These are phyloP conservation scores for Cephus cinctus DNA, from an alignment of 1,140 invertebrate species.

Conservation along the genomic window DNA sequence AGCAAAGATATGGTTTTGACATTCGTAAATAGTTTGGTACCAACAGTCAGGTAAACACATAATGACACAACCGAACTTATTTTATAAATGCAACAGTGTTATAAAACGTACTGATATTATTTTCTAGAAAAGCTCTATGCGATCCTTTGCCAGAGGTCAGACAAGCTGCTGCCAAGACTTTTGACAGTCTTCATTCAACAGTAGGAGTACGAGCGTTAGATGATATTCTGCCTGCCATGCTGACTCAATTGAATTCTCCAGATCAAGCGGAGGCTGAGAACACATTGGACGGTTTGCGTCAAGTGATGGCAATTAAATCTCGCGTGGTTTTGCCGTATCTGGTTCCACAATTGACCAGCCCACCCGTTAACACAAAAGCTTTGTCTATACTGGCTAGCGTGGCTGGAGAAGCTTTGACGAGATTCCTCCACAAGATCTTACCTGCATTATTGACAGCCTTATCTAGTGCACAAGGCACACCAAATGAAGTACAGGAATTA, in stretches of 20 bases:
- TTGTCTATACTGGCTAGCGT: conserved; percentile 89
- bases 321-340: conserved; percentile 93
- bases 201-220: conserved; percentile 94
- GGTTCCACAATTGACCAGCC: conserved; percentile 88
- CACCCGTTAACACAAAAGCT: conserved; percentile 89
- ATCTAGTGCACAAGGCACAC: conserved; percentile 67
- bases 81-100: too few species aligned
- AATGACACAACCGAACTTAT: too few species aligned
- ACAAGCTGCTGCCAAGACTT: conserved; percentile 92
- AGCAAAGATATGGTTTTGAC: conserved; percentile 92
- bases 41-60: conserved; percentile 72
- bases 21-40: conserved; percentile 94
- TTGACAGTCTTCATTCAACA: conserved; percentile 92
- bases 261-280: conserved; percentile 75
- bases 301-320: conserved; percentile 97
- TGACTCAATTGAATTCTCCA: conserved; percentile 79
- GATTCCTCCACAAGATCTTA: conserved; percentile 87
- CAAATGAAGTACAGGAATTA: conserved; percentile 75
- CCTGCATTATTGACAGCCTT: conserved; percentile 85
- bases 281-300: conserved; percentile 89
- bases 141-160: conserved; percentile 92
- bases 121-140: conserved; percentile 80
- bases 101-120: too few species aligned
- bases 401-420: conserved; percentile 89
- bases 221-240: conserved; percentile 91